Base-by-base conservation (phyloP, 2,888 invertebrate species). In the Scrobipalpa costella region DNA sequence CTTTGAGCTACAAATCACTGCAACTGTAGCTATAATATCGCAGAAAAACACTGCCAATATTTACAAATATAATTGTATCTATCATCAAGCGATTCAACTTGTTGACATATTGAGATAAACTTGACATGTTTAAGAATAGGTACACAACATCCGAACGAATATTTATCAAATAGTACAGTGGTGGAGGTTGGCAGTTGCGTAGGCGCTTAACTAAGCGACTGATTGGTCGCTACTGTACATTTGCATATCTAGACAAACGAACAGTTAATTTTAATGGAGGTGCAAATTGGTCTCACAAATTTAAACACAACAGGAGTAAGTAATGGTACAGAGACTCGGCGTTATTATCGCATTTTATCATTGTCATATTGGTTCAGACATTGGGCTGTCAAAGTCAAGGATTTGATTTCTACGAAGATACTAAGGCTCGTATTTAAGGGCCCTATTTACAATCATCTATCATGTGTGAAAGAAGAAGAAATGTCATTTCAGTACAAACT, bases 241-340 rank as follows among this genome's bases (percentile, higher is more conserved):
- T 52, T 52, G 52, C 52, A 52, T 52, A 11, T 55, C 34, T 34
- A 34, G 27, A 55, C 55, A 55, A 55, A 55, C 55, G 55, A 55
- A 13, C 55, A 55, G 33, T 55, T 55, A 55, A 55, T 34, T 55
- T 55, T 55, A 34, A 55, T 55, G 34, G 17, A 15, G 34, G n/a
- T 34, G 34, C n/a, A 7, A 55, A 55, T 34, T 1, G 15, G 33
- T 33, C 13, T 2, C 8, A 55, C 27, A 55, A 34, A 55, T 55
- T 5, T 44, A 27, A 27, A 27, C 27, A 27, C 5, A 27, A 27
- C 27, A 27, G 27, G 5, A 27, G 27, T 27, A 27, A 27, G 27
- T 27, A 27, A 27, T 27, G 27, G 27, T 27, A 27, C 27, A 27
- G 27, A 27, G 27, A 2, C 5, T 27, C 2, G 27, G 27, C 27